These are phyloP conservation scores for Oreohelix idahoensis DNA, from an alignment of 1,140 invertebrate genomes.

Conservation along the genomic window DNA sequence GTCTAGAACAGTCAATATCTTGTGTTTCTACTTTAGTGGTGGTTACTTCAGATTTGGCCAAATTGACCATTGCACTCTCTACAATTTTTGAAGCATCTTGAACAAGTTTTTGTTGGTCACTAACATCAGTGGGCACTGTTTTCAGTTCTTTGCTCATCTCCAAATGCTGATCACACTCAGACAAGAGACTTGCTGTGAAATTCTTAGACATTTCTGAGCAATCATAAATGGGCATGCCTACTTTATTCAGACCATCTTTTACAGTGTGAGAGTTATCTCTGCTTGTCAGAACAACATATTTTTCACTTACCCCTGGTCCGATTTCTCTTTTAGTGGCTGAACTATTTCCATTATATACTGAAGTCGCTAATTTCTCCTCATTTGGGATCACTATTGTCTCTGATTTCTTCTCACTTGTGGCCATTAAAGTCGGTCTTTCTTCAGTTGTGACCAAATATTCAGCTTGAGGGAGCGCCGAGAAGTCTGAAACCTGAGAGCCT, in stretches of 20 bases:
- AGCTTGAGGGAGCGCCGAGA: too few species aligned
- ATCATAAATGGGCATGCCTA: neutral
- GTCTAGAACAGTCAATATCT: neutral
- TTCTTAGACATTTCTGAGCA: neutral
- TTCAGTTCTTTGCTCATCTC: neutral
- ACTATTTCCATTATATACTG: too few species aligned
- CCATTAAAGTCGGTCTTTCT: too few species aligned
- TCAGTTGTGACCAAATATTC: too few species aligned
- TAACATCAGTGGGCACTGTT: neutral
- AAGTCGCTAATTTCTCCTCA: too few species aligned
- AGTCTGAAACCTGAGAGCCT: too few species aligned
- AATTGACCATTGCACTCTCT: neutral
- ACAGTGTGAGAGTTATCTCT: neutral
- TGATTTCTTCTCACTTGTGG: too few species aligned
- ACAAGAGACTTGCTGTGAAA: neutral
- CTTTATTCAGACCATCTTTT: neutral
- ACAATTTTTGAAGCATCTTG: neutral
- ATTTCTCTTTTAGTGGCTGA: too few species aligned
- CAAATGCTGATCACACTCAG: conserved; percentile 8
- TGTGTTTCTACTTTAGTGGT: neutral
- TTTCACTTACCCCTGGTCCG: too few species aligned
- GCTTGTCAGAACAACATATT: too few species aligned
- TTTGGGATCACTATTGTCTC: too few species aligned
- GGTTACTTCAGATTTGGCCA: neutral
- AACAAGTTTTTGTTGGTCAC: neutral